A percentile compares a stretch with the other conserved stretches of the same genome.
phyloP scores from a whole-genome alignment of 1,140 invertebrate species.

The Lepidurus packardi region DNA sequence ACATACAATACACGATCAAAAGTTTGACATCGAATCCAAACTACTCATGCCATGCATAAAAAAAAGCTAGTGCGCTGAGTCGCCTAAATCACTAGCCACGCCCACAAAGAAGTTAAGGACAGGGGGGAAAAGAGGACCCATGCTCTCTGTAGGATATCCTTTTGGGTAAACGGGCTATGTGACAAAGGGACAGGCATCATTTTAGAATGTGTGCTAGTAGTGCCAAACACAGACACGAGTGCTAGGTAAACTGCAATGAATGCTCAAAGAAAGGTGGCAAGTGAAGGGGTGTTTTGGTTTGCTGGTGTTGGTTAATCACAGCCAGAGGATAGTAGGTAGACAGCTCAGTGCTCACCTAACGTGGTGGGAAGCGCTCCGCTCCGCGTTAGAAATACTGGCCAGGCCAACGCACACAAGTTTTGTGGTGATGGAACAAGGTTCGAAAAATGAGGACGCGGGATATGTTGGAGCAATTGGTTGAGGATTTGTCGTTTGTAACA shows the following conservation, averaged over 20 bases:
- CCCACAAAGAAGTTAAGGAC: neutral
- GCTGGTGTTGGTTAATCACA: conserved; percentile 8
- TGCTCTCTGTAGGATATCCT: neutral
- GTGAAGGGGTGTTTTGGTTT: neutral
- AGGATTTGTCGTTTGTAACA: conserved; percentile 4
- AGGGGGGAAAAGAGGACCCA: neutral
- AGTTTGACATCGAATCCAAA: conserved; percentile 9
- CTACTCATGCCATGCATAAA: conserved; percentile 22
- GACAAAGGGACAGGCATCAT: neutral
- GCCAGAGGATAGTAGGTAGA: conserved; percentile 15
- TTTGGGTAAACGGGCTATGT: neutral
- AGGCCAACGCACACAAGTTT: conserved; percentile 21
- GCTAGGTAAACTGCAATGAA: neutral
- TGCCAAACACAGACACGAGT: neutral
- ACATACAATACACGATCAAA: neutral
- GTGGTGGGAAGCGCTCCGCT: conserved; percentile 17
- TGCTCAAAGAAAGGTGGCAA: conserved; percentile 16
- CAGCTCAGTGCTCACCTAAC: conserved; percentile 17
- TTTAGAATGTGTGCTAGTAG: neutral
- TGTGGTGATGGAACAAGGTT: conserved; percentile 12
- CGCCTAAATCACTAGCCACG: conserved; percentile 35
- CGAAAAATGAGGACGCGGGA: conserved; percentile 17
- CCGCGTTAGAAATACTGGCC: conserved; percentile 20
- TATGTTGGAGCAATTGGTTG: neutral
- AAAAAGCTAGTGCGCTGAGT: conserved; percentile 15